Percentiles rank a stretch among this genome's conserved stretches.
Conservation (phyloP, 2,113 vertebrate genomes). For the Elephantulus edwardii region DNA sequence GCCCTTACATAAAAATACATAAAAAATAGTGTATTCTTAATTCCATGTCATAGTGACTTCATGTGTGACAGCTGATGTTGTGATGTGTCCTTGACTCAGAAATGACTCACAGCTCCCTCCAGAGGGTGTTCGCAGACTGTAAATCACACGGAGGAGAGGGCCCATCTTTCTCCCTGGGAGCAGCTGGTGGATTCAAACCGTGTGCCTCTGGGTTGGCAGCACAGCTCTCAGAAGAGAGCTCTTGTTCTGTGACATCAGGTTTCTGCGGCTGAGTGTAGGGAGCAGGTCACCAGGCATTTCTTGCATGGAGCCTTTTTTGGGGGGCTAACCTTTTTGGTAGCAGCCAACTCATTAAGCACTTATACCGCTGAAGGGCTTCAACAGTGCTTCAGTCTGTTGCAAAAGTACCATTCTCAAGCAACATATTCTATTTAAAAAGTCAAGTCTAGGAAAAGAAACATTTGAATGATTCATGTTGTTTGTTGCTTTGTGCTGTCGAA, state of each 20-base stretch:
- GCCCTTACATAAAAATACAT: too few relatives aligned
- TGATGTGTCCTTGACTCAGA: too few relatives aligned
- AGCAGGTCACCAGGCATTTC: background rate
- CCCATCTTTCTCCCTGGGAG: too few relatives aligned
- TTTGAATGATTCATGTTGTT: slow-evolving; percentile 41
- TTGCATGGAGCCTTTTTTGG: background rate
- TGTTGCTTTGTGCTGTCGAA: too few relatives aligned
- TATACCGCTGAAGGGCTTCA: background rate
- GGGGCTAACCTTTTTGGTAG: background rate
- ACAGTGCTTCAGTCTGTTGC: background rate
- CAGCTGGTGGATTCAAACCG: too few relatives aligned
- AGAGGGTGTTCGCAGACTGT: too few relatives aligned
- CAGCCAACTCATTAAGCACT: background rate
- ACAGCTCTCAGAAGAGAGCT: background rate
- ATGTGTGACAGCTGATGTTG: too few relatives aligned
- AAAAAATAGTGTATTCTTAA: background rate
- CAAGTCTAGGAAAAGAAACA: background rate
- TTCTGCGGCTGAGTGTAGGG: background rate
- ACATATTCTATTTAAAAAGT: slow-evolving; percentile 34
- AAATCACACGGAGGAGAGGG: too few relatives aligned
- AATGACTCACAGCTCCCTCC: too few relatives aligned
- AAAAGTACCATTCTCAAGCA: slow-evolving; percentile 38
- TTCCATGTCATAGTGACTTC: background rate
- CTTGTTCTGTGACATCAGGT: too few relatives aligned
- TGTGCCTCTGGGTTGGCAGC: too few relatives aligned